Evolutionary conservation across 2,797 vertebrate genomes (phyloP).

Genomic region (Centroberyx gerrardi): DNA sequence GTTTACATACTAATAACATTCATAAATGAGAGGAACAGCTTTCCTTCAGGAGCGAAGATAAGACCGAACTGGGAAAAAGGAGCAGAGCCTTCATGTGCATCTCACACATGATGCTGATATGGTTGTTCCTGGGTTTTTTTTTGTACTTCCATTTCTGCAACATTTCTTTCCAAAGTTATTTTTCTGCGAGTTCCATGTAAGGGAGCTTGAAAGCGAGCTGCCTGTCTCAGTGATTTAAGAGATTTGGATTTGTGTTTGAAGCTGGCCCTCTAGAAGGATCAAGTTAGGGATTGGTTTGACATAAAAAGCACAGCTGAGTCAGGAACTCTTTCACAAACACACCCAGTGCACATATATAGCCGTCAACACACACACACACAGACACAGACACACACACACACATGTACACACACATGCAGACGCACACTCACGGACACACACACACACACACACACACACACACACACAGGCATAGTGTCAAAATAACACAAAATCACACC

Average conservation of each 20-base stretch:
- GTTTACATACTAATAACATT: neutral
- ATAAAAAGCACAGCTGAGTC: constrained; percentile 69
- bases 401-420: constrained; percentile 1
- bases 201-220: constrained; percentile 61
- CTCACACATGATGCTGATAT: constrained; percentile 4
- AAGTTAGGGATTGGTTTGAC: constrained; percentile 66
- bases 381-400: constrained; percentile 11
- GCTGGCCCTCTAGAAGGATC: constrained; percentile 57
- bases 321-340: constrained; percentile 51
- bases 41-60: neutral
- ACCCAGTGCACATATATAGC: neutral
- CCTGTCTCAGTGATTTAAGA: constrained; percentile 64
- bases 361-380: constrained; percentile 2
- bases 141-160: neutral
- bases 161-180: constrained; percentile 36
- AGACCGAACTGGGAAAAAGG: neutral
- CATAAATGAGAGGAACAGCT: neutral
- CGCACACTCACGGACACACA: constrained; percentile 25
- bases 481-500: neutral
- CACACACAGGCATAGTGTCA: constrained; percentile 5
- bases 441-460: constrained; percentile 22
- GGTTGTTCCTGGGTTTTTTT: neutral
- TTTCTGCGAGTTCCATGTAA: constrained; percentile 24
- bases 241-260: constrained; percentile 78
- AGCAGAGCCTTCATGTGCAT: neutral